Evolutionary conservation across 2,113 vertebrate genomes (phyloP), one percentile per base, ranked within the genome.

Genomic region (Heterotilapia buettikoferi): DNA sequence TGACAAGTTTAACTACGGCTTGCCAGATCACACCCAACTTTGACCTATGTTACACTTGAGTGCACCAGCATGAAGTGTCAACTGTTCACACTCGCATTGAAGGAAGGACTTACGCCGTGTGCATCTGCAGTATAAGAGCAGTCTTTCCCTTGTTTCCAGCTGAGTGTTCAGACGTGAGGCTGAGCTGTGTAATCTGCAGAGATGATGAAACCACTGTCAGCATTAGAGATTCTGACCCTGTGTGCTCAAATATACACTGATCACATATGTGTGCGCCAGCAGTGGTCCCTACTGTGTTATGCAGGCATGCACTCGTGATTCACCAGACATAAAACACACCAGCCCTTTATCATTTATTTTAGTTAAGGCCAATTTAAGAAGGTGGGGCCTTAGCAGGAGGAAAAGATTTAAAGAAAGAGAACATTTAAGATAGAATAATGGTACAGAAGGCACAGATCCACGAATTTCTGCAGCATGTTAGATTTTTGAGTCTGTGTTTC

Each of bases 321-420:
- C 84, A 56, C 21, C 33, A 82, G 52, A 81, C 52, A 45, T 71
- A 81, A 88, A 54, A 78, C 57, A 16, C 52, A 52, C 38, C 45
- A 38, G 68, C 26, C 33, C 54, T 4, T 86, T 10, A 33, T 29
- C 6, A 87, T 92, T 76, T 50, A 86, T 90, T 87, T 93, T 90
- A 83, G 18, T 92, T 86, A 31, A 86, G 66, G 80, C 45, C 81
- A 63, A 81, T 90, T 90, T 90, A 38, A 52, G 82, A 81, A 53
- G 66, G 80, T 66, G n/a, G 56, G 8, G 66, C 29, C 79, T 83
- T 6, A 78, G 73, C 47, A 50, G 56, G 87, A 76, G 24, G 43
- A 26, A 24, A 29, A 53, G 9, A 50, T 33, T 18, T 26, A 83
- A 8, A 56, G 43, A 29, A 53, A 24, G 9, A 80, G 33, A 71